phyloP scores from a whole-genome alignment of 2,113 vertebrate species.

The Podiceps cristatus region DNA sequence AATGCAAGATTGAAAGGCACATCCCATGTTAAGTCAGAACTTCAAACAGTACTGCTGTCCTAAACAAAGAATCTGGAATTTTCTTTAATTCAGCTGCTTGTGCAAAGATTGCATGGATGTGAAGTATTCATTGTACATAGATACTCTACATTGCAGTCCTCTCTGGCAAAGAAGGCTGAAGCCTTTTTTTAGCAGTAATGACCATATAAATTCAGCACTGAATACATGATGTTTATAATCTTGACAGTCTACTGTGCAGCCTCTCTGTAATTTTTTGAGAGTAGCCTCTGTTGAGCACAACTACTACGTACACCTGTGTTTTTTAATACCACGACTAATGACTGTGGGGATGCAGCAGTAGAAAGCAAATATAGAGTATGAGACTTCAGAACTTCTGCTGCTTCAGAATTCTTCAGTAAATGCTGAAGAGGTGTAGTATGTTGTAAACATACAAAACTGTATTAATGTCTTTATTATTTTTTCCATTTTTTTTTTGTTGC shows the following conservation, averaged over 20 bases:
- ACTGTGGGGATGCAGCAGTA: neutral
- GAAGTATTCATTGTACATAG: neutral
- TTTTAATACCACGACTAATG: neutral
- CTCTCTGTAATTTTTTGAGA: neutral
- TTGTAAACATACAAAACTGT: neutral
- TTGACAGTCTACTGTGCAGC: neutral
- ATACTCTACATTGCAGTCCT: neutral
- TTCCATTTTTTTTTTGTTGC: neutral
- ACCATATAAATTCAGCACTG: neutral
- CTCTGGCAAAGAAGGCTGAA: neutral
- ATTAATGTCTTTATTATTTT: constrained; percentile 6
- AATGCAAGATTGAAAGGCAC: neutral
- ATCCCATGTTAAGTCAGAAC: neutral
- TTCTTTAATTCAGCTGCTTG: neutral
- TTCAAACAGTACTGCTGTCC: neutral
- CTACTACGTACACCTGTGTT: neutral
- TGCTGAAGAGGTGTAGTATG: neutral
- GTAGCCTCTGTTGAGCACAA: neutral
- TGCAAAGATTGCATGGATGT: neutral
- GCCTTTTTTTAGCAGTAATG: neutral
- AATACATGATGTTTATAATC: neutral
- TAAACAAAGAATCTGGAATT: neutral
- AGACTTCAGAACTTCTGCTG: neutral
- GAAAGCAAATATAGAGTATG: neutral
- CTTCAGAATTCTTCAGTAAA: neutral